A percentile compares a stretch with the other conserved stretches of the same genome.
phyloP scores from a whole-genome alignment of 2,113 vertebrate genomes.

The Machaerirhynchus nigripectus region DNA sequence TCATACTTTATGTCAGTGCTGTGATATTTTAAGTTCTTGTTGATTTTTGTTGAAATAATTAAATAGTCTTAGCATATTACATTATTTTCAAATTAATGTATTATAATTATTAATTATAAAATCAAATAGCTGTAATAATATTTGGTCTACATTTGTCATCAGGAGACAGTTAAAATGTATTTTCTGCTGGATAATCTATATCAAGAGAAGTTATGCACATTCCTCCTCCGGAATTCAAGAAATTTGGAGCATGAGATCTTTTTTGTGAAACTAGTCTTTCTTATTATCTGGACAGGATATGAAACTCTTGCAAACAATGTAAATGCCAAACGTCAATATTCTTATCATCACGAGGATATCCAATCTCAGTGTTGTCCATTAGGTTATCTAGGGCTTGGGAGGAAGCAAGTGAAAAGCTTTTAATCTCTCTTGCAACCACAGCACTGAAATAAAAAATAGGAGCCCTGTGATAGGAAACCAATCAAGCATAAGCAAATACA shows the following conservation, averaged over 20 bases:
- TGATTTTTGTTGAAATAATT: neutral
- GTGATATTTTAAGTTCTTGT: fast-evolving
- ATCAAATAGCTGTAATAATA: neutral
- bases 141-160: neutral
- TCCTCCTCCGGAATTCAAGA: neutral
- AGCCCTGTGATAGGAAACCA: neutral
- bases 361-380: neutral
- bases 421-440: neutral
- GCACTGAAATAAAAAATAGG: neutral
- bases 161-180: neutral
- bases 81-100: neutral
- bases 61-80: neutral
- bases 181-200: neutral
- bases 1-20: neutral
- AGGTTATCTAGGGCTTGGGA: neutral
- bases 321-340: neutral
- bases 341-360: neutral
- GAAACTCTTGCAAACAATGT: neutral
- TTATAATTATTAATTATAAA: neutral
- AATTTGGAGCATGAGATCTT: neutral
- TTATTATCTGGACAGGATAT: neutral
- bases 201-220: neutral
- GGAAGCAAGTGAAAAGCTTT: neutral
- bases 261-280: neutral
- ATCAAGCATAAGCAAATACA: neutral